Conservation (phyloP, 2,888 invertebrate genomes). For the Mayetiola destructor region DNA sequence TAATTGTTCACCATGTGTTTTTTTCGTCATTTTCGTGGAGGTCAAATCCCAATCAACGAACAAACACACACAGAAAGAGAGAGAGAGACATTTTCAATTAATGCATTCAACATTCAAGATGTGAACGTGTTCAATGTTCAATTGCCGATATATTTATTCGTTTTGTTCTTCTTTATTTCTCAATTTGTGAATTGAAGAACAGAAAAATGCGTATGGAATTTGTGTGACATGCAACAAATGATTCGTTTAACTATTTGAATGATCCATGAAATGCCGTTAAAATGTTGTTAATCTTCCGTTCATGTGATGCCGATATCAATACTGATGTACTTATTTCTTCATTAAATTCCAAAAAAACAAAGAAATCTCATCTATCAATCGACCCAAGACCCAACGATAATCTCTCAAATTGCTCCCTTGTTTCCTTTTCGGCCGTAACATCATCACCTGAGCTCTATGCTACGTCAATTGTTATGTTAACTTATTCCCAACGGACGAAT, state of each 20-base stretch:
- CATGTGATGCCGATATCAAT: not conserved
- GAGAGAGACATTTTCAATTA: not conserved
- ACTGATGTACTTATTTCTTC: not conserved
- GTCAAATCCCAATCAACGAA: constrained; percentile 6
- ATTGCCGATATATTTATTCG: not conserved
- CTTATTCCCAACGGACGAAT: not conserved
- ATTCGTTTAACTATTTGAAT: constrained; percentile 1
- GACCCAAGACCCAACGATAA: not conserved
- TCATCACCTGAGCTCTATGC: not conserved
- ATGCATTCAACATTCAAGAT: constrained; percentile 7
- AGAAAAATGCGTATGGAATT: not conserved
- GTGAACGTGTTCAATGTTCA: not conserved
- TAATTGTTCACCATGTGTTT: constrained; percentile 5
- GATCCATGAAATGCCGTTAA: constrained; percentile 7
- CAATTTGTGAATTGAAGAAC: no score
- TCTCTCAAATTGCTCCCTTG: constrained; percentile 2
- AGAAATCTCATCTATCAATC: constrained; percentile 1
- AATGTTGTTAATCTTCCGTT: not conserved
- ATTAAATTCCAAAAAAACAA: no score
- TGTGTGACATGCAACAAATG: constrained; percentile 3
- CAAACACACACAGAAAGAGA: no score
- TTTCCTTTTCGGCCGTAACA: not conserved
- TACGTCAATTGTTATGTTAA: no score
- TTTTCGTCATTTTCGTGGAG: not conserved
- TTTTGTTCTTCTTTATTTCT: not conserved